A percentile compares a stretch with the other conserved stretches of the same genome.
These are phyloP conservation scores for Cinara cedri DNA, from an alignment of 2,888 invertebrate genomes.

Conservation along the genomic window DNA sequence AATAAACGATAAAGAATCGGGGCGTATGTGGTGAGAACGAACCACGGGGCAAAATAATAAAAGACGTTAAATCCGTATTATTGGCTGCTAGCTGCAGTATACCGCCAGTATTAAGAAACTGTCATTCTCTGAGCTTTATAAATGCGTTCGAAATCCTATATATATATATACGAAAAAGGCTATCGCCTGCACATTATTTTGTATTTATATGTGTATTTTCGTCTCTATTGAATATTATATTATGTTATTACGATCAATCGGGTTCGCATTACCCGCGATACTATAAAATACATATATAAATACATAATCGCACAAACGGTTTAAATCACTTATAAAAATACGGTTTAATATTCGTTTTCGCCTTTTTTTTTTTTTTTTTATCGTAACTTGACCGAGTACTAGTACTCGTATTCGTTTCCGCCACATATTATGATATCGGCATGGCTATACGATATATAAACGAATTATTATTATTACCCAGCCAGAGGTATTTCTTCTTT, in stretches of 20 bases:
- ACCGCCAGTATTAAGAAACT: neutral
- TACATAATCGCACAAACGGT: neutral
- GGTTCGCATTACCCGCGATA: neutral
- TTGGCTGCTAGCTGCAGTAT: neutral
- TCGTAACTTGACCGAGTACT: too few species aligned
- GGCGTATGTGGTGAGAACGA: neutral
- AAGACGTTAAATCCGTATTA: neutral
- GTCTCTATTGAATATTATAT: neutral
- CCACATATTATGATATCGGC: too few species aligned
- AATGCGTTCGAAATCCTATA: neutral
- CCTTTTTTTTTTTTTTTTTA: too few species aligned
- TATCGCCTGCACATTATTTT: neutral
- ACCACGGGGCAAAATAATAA: neutral
- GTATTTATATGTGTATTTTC: neutral
- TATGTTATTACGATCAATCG: neutral
- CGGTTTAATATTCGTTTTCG: conserved; percentile 7
- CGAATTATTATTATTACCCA: too few species aligned
- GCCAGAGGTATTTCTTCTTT: too few species aligned
- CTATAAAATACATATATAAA: neutral
- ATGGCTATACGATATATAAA: too few species aligned
- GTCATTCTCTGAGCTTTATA: neutral
- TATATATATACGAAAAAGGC: neutral
- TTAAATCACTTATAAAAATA: neutral
- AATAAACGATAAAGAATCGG: neutral
- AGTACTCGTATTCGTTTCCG: too few species aligned